A percentile compares a stretch with the other conserved stretches of the same genome.
Conservation (phyloP, 2,888 invertebrate genomes). For the Ochropacha duplaris region DNA sequence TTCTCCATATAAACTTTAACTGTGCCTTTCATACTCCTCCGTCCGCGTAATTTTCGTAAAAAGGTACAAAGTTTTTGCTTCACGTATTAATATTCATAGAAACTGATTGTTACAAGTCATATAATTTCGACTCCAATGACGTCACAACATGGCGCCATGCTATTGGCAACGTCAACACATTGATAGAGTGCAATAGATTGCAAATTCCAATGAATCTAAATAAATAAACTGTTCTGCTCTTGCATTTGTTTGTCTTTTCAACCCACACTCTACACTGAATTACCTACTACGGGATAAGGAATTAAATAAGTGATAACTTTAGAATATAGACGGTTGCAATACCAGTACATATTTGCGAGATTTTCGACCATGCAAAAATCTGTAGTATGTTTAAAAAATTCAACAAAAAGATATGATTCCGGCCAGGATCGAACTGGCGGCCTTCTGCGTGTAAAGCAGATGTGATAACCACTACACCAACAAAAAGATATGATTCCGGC, state of each 20-base stretch:
- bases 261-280: not conserved
- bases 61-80: too few relatives aligned
- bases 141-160: not conserved
- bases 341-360: too few relatives aligned
- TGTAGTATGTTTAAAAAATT: too few relatives aligned
- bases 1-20: too few relatives aligned
- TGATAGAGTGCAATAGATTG: not conserved
- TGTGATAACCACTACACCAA: slow-evolving; percentile 37
- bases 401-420: slow-evolving; percentile 34
- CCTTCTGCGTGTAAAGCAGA: slow-evolving; percentile 50
- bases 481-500: slow-evolving; percentile 37
- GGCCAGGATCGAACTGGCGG: slow-evolving; percentile 48
- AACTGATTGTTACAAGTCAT: not conserved
- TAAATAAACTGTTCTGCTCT: not conserved
- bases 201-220: not conserved
- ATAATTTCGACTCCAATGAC: not conserved
- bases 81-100: too few relatives aligned
- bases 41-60: too few relatives aligned
- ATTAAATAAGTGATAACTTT: too few relatives aligned
- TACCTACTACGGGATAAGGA: too few relatives aligned
- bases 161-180: not conserved
- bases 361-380: too few relatives aligned
- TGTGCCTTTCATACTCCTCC: too few relatives aligned
- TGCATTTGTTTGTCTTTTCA: not conserved
- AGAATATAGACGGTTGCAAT: too few relatives aligned